Evolutionary conservation across 2,113 vertebrate genomes (phyloP).

Genomic region (Amazona vittata): DNA sequence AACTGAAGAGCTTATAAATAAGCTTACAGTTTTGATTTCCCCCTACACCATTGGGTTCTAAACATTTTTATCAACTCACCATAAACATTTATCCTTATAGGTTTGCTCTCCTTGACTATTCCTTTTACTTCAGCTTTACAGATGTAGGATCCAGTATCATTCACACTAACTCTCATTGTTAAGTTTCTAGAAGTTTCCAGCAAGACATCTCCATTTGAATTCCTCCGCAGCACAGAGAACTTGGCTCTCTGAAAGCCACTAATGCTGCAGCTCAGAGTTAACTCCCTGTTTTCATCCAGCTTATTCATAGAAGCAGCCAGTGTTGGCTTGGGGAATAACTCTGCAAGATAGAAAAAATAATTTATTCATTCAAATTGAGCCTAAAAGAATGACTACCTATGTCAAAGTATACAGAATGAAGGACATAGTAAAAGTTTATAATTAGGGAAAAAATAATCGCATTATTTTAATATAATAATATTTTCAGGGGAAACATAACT

Average conservation of each 20-base stretch:
- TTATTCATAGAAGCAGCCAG: constrained; percentile 3
- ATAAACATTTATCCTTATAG: constrained; percentile 48
- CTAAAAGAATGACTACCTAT: background rate
- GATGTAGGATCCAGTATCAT: constrained; percentile 53
- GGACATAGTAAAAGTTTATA: background rate
- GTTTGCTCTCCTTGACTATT: constrained; percentile 67
- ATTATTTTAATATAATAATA: background rate
- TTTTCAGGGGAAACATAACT: background rate
- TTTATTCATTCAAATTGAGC: background rate
- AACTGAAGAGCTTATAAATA: background rate
- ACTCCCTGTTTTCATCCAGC: constrained; percentile 44
- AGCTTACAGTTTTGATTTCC: background rate
- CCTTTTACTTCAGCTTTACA: constrained; percentile 64
- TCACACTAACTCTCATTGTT: background rate
- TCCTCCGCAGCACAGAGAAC: constrained; percentile 37
- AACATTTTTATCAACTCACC: constrained; percentile 55
- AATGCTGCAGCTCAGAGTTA: background rate
- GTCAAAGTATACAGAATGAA: background rate
- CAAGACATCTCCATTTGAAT: background rate
- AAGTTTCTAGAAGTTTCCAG: background rate
- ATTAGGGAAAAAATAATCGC: background rate
- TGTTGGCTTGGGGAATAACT: constrained; percentile 58
- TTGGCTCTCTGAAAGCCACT: no score
- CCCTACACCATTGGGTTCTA: background rate
- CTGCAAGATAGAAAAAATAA: constrained; percentile 47